Evolutionary conservation across 1,140 invertebrate genomes (phyloP).

Genomic region (Meloidogyne chitwoodi): DNA sequence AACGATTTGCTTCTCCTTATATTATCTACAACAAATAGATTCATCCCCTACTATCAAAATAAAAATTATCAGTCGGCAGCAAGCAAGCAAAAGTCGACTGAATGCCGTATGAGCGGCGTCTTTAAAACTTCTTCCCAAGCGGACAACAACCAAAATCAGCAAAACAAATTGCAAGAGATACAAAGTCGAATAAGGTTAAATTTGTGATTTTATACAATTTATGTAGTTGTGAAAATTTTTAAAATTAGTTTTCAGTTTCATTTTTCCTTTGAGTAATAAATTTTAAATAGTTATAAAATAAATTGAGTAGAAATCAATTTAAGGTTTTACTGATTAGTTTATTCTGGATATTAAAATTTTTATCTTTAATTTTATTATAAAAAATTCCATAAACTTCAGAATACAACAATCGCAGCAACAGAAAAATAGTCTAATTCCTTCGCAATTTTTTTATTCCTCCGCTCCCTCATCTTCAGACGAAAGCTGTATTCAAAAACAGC

Average conservation of each 20-base stretch:
- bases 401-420: not conserved
- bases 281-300: no score
- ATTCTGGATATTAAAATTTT: no score
- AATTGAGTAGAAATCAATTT: no score
- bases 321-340: no score
- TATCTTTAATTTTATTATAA: no score
- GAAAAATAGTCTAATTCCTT: not conserved
- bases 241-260: no score
- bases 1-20: not conserved
- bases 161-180: slow-evolving; percentile 1
- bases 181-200: not conserved
- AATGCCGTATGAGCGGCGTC: slow-evolving; percentile 23
- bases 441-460: not conserved
- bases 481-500: not conserved
- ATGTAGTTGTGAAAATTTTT: no score
- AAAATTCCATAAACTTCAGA: not conserved
- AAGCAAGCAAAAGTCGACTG: slow-evolving; percentile 17
- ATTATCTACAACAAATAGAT: not conserved
- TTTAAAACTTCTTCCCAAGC: slow-evolving; percentile 18
- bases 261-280: no score
- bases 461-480: not conserved
- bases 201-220: no score
- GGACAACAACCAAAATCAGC: slow-evolving; percentile 6
- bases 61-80: not conserved
- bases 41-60: not conserved